phyloP scores from a whole-genome alignment of 1,140 invertebrate genomes.

The Maconellicoccus hirsutus region DNA sequence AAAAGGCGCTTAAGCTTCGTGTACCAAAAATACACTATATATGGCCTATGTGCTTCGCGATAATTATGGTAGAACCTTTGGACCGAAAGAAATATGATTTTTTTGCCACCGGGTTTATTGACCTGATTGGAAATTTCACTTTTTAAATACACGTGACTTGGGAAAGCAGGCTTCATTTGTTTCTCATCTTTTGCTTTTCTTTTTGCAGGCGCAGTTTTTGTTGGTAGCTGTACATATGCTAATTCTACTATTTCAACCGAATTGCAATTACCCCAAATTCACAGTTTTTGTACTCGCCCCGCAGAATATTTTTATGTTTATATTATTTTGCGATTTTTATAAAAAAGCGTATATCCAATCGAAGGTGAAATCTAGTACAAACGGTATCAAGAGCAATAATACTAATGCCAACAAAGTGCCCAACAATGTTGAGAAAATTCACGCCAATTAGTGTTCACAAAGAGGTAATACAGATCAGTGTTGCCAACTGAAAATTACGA shows the following conservation, averaged over 20 bases:
- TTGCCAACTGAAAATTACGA: too few species aligned
- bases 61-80: neutral
- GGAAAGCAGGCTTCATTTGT: too few species aligned
- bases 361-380: neutral
- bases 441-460: too few species aligned
- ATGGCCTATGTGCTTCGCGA: neutral
- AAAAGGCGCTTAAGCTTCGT: neutral
- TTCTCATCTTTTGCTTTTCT: neutral
- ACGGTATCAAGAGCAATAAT: neutral
- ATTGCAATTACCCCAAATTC: conserved; percentile 61
- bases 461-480: too few species aligned
- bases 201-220: conserved; percentile 57
- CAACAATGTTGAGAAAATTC: too few species aligned
- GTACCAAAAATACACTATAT: neutral
- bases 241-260: conserved; percentile 47
- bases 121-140: too few species aligned
- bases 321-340: conserved; percentile 78
- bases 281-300: conserved; percentile 46
- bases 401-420: neutral
- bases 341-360: conserved; percentile 50
- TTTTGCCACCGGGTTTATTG: neutral
- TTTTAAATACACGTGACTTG: too few species aligned
- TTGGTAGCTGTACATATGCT: conserved; percentile 54
- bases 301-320: conserved; percentile 61
- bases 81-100: neutral